phyloP scores from a whole-genome alignment of 64 coral and sea anemone species.

The Stichodactyla mertensii region DNA sequence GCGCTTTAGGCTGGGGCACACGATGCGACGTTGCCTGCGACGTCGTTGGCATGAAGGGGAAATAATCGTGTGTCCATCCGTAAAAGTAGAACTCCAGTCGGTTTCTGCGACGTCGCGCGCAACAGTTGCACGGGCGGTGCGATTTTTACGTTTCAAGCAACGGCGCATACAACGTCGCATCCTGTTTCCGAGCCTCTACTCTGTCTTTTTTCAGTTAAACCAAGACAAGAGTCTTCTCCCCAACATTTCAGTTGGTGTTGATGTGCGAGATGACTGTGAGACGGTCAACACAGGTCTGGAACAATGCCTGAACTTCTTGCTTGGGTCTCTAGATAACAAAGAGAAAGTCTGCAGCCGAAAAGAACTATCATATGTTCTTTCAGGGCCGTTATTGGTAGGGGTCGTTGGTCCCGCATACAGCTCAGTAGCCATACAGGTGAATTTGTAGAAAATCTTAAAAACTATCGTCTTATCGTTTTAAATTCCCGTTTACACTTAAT shows the following conservation, averaged over 20 bases:
- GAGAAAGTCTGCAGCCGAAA: slow-evolving; percentile 28
- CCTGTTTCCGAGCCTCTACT: no score
- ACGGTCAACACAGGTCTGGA: slow-evolving; percentile 65
- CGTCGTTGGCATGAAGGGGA: no score
- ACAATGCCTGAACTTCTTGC: slow-evolving; percentile 61
- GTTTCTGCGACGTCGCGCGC: no score
- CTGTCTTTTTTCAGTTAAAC: slow-evolving; percentile 56
- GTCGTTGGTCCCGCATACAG: slow-evolving; percentile 76
- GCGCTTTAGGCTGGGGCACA: no score
- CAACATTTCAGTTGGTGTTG: slow-evolving; percentile 72
- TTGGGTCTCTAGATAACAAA: slow-evolving; percentile 28
- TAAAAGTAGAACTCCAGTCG: no score
- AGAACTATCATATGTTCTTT: neutral
- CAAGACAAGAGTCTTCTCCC: slow-evolving; percentile 54
- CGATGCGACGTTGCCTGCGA: no score
- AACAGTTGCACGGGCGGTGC: no score
- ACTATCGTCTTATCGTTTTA: neutral
- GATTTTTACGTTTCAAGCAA: no score
- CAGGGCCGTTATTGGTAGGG: slow-evolving; percentile 29
- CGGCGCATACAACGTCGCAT: no score
- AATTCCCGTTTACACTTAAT: neutral
- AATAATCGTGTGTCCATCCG: no score
- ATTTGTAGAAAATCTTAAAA: no score
- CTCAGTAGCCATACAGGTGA: slow-evolving; percentile 52
- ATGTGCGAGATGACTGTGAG: slow-evolving; percentile 85